Percentiles rank a stretch among this genome's conserved stretches.
phyloP scores from a whole-genome alignment of 2,797 vertebrate species.

The Sebastes steindachneri region DNA sequence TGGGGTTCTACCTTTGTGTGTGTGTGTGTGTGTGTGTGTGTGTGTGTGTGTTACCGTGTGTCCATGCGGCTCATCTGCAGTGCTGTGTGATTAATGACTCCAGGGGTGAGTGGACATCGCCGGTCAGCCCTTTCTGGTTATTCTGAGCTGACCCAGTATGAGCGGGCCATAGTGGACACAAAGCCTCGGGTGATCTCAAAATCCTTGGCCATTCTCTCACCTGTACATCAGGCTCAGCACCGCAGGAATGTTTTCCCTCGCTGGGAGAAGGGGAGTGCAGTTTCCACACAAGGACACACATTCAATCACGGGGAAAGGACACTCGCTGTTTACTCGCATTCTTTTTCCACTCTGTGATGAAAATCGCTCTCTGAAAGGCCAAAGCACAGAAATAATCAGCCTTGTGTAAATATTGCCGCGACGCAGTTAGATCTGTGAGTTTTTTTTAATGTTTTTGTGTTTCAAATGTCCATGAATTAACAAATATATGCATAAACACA shows the following conservation, averaged over 20 bases:
- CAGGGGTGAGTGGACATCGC: conserved; percentile 60
- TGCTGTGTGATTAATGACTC: conserved; percentile 76
- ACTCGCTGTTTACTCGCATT: conserved; percentile 37
- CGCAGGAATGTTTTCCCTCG: conserved; percentile 40
- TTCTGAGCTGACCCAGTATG: conserved; percentile 77
- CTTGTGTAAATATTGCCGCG: neutral
- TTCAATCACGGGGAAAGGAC: conserved; percentile 64
- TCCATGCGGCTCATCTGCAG: conserved; percentile 50
- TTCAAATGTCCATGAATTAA: neutral
- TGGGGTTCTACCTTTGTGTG: neutral
- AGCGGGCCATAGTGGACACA: conserved; percentile 62
- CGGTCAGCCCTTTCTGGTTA: conserved; percentile 69
- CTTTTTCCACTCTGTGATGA: conserved; percentile 5
- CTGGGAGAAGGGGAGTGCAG: conserved; percentile 39
- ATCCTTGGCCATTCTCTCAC: conserved; percentile 69
- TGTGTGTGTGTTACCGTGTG: conserved; percentile 13
- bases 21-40: conserved; percentile 24
- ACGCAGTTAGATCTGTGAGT: neutral
- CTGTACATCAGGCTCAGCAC: conserved; percentile 61
- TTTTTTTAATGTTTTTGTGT: neutral
- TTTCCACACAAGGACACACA: conserved; percentile 70
- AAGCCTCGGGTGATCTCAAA: conserved; percentile 67
- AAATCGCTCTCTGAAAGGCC: conserved; percentile 37
- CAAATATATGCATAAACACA: neutral
- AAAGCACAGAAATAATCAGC: conserved; percentile 7